Evolutionary conservation across 1,140 invertebrate genomes (phyloP).

Genomic region (Sipha flava): DNA sequence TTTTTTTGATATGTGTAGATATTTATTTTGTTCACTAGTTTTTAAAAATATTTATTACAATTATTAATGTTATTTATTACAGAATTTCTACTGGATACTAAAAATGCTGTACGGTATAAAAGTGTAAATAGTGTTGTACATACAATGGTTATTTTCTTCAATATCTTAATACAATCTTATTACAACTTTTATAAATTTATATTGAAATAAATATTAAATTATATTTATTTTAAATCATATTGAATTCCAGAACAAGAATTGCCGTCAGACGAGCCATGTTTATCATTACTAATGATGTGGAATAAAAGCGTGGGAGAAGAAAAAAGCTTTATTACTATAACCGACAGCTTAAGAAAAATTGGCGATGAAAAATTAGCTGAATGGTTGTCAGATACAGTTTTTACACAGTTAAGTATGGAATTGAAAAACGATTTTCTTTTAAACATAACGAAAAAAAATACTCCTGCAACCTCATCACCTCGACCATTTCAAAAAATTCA

Average conservation of each 20-base stretch:
- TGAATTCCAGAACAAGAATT: not conserved
- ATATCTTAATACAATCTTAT: too few species aligned
- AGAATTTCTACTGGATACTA: too few species aligned
- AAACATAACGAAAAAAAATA: not conserved
- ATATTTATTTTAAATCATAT: not conserved
- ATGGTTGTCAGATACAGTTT: constrained; percentile 15
- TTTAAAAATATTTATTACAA: too few species aligned
- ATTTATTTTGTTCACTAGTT: too few species aligned
- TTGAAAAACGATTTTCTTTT: not conserved
- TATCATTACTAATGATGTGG: constrained; percentile 16
- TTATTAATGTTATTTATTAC: too few species aligned
- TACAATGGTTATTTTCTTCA: too few species aligned
- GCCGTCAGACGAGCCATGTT: not conserved
- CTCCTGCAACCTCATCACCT: not conserved
- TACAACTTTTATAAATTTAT: too few species aligned
- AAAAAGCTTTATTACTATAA: not conserved
- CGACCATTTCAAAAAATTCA: not conserved
- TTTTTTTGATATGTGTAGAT: too few species aligned
- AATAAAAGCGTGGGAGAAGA: not conserved
- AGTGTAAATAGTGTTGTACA: too few species aligned
- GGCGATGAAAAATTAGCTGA: not conserved
- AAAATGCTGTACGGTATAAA: too few species aligned
- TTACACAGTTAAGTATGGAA: not conserved
- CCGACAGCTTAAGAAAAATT: not conserved
- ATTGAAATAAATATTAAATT: too few species aligned